These are phyloP conservation scores for Chloebia gouldiae DNA, from an alignment of 2,113 vertebrate genomes.

Conservation along the genomic window DNA sequence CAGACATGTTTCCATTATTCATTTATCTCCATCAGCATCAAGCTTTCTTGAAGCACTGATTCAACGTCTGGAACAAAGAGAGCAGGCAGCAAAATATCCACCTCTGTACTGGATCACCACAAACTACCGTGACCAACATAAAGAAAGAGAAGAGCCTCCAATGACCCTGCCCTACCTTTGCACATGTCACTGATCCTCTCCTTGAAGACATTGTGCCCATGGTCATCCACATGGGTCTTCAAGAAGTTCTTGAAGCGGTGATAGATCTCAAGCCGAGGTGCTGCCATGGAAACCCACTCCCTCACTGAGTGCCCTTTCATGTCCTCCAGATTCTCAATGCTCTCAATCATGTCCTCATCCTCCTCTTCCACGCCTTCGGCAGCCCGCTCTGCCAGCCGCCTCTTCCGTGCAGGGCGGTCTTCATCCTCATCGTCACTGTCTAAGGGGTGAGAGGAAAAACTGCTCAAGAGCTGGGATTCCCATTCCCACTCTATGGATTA, in stretches of 20 bases:
- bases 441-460: constrained; percentile 17
- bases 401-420: constrained; percentile 83
- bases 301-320: constrained; percentile 96
- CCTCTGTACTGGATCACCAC: background rate
- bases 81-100: background rate
- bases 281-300: constrained; percentile 97
- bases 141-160: background rate
- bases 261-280: constrained; percentile 93
- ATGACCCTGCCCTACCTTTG: constrained; percentile 79
- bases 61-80: background rate
- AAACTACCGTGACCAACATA: rapidly evolving
- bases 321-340: constrained; percentile 97
- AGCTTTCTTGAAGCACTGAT: constrained; percentile 6
- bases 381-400: constrained; percentile 85
- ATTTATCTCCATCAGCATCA: background rate
- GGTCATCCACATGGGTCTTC: constrained; percentile 92
- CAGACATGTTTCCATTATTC: background rate
- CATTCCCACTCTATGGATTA: background rate
- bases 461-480: background rate
- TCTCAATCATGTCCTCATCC: constrained; percentile 98
- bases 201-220: constrained; percentile 96
- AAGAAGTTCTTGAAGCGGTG: constrained; percentile 98
- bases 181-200: constrained; percentile 99
- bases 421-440: constrained; percentile 96
- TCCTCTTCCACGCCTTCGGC: constrained; percentile 82